A percentile compares a stretch with the other conserved stretches of the same genome.
phyloP scores from a whole-genome alignment of 2,888 invertebrate genomes.

The Dryomyza anilis region DNA sequence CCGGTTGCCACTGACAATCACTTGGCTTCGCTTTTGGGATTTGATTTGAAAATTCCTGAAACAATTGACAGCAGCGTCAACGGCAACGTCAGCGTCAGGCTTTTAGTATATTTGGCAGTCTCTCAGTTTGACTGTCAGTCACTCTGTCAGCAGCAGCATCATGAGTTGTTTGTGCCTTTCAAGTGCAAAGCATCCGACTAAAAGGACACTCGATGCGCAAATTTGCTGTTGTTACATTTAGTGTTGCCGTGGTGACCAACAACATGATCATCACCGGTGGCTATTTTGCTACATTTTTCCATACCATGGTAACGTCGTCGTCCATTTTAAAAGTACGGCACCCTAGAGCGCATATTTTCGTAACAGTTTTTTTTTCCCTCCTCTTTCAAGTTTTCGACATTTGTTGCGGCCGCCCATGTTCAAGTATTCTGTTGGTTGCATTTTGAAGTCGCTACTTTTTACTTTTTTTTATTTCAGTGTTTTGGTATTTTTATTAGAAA shows the following conservation, averaged over 20 bases:
- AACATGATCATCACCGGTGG: background rate
- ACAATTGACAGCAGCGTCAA: conserved; percentile 29
- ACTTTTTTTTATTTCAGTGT: too few relatives aligned
- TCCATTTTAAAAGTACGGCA: too few relatives aligned
- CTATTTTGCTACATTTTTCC: conserved; percentile 14
- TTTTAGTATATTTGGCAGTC: too few relatives aligned
- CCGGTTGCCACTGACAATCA: conserved; percentile 33
- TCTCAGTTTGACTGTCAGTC: too few relatives aligned
- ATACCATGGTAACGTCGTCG: conserved; percentile 19
- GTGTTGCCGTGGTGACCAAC: background rate
- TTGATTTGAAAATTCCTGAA: conserved; percentile 34
- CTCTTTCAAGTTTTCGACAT: too few relatives aligned
- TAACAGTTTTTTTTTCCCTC: too few relatives aligned
- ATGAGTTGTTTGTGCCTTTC: background rate
- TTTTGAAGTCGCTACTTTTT: too few relatives aligned
- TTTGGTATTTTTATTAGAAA: too few relatives aligned
- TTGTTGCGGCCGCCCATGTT: too few relatives aligned
- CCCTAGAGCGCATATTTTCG: background rate
- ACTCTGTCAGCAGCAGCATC: background rate
- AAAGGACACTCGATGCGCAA: background rate
- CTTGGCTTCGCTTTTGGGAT: conserved; percentile 30
- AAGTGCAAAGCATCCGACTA: background rate
- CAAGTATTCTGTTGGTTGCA: too few relatives aligned
- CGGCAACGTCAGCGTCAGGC: background rate
- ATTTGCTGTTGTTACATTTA: background rate